Percentiles rank a stretch among this genome's conserved stretches.
These are phyloP conservation scores for Griposia aprilina DNA, from an alignment of 2,888 invertebrate genomes.

Conservation along the genomic window DNA sequence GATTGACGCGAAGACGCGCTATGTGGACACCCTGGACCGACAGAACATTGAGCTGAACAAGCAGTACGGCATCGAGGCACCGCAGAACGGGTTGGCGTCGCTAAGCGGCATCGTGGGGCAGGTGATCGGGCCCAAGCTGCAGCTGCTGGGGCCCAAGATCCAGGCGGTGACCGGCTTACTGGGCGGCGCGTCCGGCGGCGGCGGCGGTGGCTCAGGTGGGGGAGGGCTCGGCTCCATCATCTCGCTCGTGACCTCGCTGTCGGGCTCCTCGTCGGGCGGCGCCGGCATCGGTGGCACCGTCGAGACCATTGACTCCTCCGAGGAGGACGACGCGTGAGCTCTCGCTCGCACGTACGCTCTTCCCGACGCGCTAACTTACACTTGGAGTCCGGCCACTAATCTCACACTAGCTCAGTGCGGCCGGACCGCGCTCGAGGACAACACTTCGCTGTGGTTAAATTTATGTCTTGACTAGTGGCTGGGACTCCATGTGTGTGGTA, in stretches of 20 bases:
- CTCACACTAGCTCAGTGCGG: constrained; percentile 24
- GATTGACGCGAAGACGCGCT: constrained; percentile 94
- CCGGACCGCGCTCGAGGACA: constrained; percentile 27
- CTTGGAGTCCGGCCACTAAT: constrained; percentile 6
- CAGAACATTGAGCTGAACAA: constrained; percentile 94
- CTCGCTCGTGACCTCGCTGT: constrained; percentile 86
- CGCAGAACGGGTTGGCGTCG: constrained; percentile 91
- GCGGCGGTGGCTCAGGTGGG: constrained; percentile 90
- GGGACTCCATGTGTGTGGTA: constrained; percentile 11
- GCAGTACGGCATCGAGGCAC: constrained; percentile 93
- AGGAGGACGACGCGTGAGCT: constrained; percentile 86
- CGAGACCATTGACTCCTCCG: constrained; percentile 86
- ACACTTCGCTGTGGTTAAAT: constrained; percentile 4
- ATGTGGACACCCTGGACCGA: constrained; percentile 93
- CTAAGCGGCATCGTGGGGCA: constrained; percentile 92
- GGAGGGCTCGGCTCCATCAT: constrained; percentile 87
- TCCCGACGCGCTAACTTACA: constrained; percentile 43
- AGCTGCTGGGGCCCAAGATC: constrained; percentile 92
- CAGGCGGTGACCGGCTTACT: constrained; percentile 89
- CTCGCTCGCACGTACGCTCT: constrained; percentile 40
- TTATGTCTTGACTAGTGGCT: constrained; percentile 17
- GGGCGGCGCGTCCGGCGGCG: constrained; percentile 91
- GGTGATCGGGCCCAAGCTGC: constrained; percentile 93
- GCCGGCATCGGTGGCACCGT: constrained; percentile 81
- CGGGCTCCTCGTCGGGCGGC: constrained; percentile 87